Evolutionary conservation across 1,140 invertebrate genomes (phyloP), one percentile per base, ranked within the genome.

Genomic region (Zaprionus taronus): DNA sequence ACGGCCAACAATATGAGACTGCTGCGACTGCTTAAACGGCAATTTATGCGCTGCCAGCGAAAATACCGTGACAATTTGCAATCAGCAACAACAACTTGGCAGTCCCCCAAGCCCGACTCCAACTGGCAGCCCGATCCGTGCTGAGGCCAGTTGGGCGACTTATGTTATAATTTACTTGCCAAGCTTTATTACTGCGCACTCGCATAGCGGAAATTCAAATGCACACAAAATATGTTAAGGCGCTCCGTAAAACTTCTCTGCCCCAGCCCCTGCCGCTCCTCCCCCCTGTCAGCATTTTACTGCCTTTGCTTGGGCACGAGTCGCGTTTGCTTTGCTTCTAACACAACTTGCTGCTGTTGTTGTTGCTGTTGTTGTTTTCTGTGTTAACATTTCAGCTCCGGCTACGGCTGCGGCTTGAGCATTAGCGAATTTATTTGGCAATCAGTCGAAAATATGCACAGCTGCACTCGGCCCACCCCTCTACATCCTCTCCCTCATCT

Each of bases 31-130:
- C 67, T 85, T 90, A 81, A 85, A 81, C 86, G 76, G 67, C 76
- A 91, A 90, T 90, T 90, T 90, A 91, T 91, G 86, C 77, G 85
- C 85, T 90, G 87, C 86, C 81, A 71, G 85, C 77, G 72, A 90
- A 89, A 87, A 89, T 89, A 90, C 85, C 86, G 86, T 90, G 86
- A 90, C 85, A 89, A 89, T 89, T 90, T 85, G 86, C 85, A 85
- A 90, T 89, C 85, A 89, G 85, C 84, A 36, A 61, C 72, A 70
- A 17, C 36, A 65, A 58, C 68, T 73, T 51, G 61, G 62, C 31
- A 20, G 34, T 69, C 72, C 62, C 41, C 24, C n/a, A n/a, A 64
- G 49, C 61, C 36, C 14, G 4, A 38, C 12, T 41, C 15, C 14
- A 5, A 41, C 38, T n/a, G 26, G 6, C 6, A 31, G 6, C 7